These are phyloP conservation scores for Brachylomia viminalis DNA, from an alignment of 2,888 invertebrate species.

Conservation along the genomic window DNA sequence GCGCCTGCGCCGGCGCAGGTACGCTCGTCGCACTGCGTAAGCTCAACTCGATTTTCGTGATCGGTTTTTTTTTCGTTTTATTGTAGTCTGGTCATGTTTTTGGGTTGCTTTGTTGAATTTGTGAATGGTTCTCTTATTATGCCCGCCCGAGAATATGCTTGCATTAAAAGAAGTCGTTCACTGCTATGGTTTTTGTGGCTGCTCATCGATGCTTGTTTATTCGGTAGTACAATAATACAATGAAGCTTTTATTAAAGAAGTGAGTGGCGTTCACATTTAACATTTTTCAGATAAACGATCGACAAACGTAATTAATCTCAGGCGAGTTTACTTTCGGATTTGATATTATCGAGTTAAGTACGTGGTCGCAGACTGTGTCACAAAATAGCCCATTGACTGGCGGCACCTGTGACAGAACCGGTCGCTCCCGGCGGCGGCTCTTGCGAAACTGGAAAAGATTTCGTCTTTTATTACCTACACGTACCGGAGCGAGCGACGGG, in stretches of 20 bases:
- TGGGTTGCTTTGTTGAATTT: slow-evolving; percentile 87
- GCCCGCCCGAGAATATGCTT: slow-evolving; percentile 71
- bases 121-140: slow-evolving; percentile 84
- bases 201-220: slow-evolving; percentile 63
- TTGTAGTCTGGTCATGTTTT: slow-evolving; percentile 87
- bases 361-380: slow-evolving; percentile 76
- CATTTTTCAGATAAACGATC: slow-evolving; percentile 50
- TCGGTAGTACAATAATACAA: slow-evolving; percentile 50
- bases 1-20: slow-evolving; percentile 82
- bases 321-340: slow-evolving; percentile 64
- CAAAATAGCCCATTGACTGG: slow-evolving; percentile 78
- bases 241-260: slow-evolving; percentile 48
- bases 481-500: slow-evolving; percentile 71
- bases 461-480: slow-evolving; percentile 79
- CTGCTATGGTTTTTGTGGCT: slow-evolving; percentile 69
- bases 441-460: slow-evolving; percentile 84
- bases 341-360: slow-evolving; percentile 74
- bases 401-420: slow-evolving; percentile 86
- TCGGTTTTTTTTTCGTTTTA: slow-evolving; percentile 84
- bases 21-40: slow-evolving; percentile 84
- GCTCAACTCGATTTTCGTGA: slow-evolving; percentile 88
- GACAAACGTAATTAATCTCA: slow-evolving; percentile 51
- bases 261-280: slow-evolving; percentile 34
- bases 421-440: slow-evolving; percentile 80
- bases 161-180: slow-evolving; percentile 74